Percentiles rank a stretch among this genome's conserved stretches.
These are phyloP conservation scores for Lissonota sp. DNA, from an alignment of 2,888 invertebrate genomes.

Conservation along the genomic window DNA sequence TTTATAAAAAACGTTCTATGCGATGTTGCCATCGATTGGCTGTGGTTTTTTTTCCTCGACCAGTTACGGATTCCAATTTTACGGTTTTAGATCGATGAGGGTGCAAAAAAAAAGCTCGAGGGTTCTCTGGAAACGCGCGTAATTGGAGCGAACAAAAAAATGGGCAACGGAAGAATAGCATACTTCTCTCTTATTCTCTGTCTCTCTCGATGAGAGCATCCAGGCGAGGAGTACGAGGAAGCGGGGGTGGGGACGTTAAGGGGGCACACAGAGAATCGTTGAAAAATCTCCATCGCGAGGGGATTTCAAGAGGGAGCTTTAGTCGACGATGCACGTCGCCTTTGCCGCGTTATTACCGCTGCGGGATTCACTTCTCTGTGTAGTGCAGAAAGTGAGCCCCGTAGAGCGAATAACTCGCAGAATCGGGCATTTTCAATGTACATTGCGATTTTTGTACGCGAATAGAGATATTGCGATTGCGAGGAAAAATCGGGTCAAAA, in stretches of 20 bases:
- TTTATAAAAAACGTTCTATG: background rate
- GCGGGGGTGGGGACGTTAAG: background rate
- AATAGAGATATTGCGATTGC: constrained; percentile 29
- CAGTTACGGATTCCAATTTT: background rate
- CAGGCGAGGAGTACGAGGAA: background rate
- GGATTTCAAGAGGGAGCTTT: constrained; percentile 30
- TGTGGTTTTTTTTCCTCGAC: background rate
- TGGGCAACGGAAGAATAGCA: constrained; percentile 48
- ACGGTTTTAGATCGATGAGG: background rate
- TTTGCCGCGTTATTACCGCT: constrained; percentile 55
- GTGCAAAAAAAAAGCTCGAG: background rate
- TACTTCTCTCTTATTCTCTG: constrained; percentile 32
- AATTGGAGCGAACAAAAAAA: constrained; percentile 58
- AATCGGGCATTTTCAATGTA: constrained; percentile 7
- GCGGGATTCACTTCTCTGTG: constrained; percentile 7
- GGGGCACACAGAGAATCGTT: constrained; percentile 24
- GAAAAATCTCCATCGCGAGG: constrained; percentile 19
- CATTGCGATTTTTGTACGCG: background rate
- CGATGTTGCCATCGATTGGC: background rate
- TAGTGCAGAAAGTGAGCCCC: background rate
- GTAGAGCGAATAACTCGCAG: constrained; percentile 13
- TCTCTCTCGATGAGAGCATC: constrained; percentile 46
- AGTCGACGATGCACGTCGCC: constrained; percentile 48
- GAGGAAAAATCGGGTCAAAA: constrained; percentile 49
- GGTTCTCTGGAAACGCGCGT: constrained; percentile 41